phyloP scores from a whole-genome alignment of 2,888 invertebrate genomes.

The Brenthis ino region DNA sequence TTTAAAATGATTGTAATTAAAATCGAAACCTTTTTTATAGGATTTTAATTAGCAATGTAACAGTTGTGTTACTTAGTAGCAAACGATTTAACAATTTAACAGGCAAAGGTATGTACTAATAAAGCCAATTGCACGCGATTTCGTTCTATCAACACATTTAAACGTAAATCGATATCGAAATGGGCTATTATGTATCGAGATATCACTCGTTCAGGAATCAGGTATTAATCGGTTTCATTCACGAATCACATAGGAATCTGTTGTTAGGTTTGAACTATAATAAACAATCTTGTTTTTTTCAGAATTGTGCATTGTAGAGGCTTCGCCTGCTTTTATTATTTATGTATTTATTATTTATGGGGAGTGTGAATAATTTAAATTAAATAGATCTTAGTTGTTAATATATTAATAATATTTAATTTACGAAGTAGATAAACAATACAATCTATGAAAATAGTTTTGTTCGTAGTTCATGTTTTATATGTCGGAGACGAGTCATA shows the following conservation, averaged over 20 bases:
- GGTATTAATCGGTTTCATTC: conserved; percentile 52
- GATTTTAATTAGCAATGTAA: conserved; percentile 6
- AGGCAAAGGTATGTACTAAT: conserved; percentile 19
- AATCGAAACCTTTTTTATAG: neutral
- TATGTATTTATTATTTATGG: too few species aligned
- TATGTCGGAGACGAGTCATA: too few species aligned
- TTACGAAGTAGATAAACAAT: too few species aligned
- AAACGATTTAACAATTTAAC: conserved; percentile 19
- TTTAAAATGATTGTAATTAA: neutral
- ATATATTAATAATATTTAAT: too few species aligned
- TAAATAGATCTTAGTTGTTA: too few species aligned
- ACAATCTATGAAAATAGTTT: too few species aligned
- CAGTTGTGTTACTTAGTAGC: conserved; percentile 7
- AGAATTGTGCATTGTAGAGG: too few species aligned
- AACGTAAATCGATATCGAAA: conserved; percentile 28
- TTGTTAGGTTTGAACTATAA: conserved; percentile 7
- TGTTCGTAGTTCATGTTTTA: too few species aligned
- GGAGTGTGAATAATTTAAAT: too few species aligned
- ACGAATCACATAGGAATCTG: conserved; percentile 36
- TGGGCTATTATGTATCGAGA: conserved; percentile 29
- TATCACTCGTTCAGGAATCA: conserved; percentile 41
- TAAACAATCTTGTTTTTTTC: too few species aligned
- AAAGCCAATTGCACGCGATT: conserved; percentile 30
- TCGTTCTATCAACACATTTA: conserved; percentile 25
- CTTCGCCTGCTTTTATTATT: too few species aligned